These are phyloP conservation scores for Chloropsis hardwickii DNA, from an alignment of 2,113 vertebrate species.

Conservation along the genomic window DNA sequence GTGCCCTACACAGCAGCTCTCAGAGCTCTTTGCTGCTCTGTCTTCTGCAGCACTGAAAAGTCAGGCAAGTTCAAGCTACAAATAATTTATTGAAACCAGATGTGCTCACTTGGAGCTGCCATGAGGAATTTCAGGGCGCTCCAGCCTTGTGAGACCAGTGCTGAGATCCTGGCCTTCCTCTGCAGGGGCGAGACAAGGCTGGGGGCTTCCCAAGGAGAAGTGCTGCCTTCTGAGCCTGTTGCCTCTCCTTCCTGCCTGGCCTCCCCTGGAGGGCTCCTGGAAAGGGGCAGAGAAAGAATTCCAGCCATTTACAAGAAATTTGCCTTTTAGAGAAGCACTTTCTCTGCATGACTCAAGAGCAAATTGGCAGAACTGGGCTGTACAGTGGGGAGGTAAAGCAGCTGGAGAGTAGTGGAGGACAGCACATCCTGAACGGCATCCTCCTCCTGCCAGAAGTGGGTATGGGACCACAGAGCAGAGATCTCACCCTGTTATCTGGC, in stretches of 20 bases:
- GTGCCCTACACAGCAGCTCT: rapidly evolving
- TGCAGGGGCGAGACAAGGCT: background rate
- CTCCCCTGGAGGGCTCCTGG: background rate
- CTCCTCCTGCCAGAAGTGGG: background rate
- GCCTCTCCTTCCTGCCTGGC: background rate
- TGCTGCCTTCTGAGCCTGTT: background rate
- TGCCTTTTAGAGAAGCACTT: background rate
- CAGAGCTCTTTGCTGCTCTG: background rate
- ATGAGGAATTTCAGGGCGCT: slow-evolving; percentile 44
- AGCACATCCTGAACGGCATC: background rate
- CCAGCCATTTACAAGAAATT: background rate
- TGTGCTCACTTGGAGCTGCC: slow-evolving; percentile 40
- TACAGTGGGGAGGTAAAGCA: background rate
- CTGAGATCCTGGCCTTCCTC: slow-evolving; percentile 8
- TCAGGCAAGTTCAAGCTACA: slow-evolving; percentile 45
- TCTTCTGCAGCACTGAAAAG: background rate
- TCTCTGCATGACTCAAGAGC: background rate
- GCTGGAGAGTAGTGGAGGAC: background rate
- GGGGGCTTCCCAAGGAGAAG: background rate
- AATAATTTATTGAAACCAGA: slow-evolving; percentile 64
- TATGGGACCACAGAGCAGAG: background rate
- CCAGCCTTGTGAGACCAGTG: background rate
- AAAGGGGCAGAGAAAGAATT: background rate
- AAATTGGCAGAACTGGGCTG: background rate
- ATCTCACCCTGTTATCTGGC: background rate